Percentiles rank a stretch among this genome's conserved stretches.
Evolutionary conservation across 2,888 invertebrate species (phyloP).

Genomic region (Trichogramma evanescens): DNA sequence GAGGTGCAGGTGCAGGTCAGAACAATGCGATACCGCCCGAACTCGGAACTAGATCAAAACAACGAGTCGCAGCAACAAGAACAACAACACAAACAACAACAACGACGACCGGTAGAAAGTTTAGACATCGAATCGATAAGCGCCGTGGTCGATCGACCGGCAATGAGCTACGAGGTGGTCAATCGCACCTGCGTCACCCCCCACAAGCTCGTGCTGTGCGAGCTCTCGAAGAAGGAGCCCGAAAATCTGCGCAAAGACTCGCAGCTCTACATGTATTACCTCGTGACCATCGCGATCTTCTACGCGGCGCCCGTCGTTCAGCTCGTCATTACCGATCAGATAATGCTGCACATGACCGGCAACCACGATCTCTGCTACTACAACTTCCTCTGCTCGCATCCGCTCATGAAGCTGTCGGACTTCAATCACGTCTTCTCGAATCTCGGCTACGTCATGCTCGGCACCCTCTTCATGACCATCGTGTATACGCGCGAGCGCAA

Average conservation of each 20-base stretch:
- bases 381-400: slow-evolving; percentile 81
- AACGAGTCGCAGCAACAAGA: too few species aligned
- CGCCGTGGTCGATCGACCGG: slow-evolving; percentile 52
- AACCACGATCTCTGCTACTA: slow-evolving; percentile 86
- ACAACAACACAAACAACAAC: neutral
- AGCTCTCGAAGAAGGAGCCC: slow-evolving; percentile 61
- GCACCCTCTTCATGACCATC: slow-evolving; percentile 69
- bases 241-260: slow-evolving; percentile 58
- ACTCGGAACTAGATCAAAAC: too few species aligned
- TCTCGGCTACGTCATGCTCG: slow-evolving; percentile 72
- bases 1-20: slow-evolving; percentile 25
- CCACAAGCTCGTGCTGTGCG: slow-evolving; percentile 44
- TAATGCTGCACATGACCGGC: slow-evolving; percentile 73
- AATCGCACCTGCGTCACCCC: too few species aligned
- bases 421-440: slow-evolving; percentile 86
- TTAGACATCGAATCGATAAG: slow-evolving; percentile 54
- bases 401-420: slow-evolving; percentile 68
- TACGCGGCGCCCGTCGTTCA: slow-evolving; percentile 82
- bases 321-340: slow-evolving; percentile 72
- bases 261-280: slow-evolving; percentile 67
- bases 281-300: slow-evolving; percentile 73
- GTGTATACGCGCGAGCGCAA: slow-evolving; percentile 54
- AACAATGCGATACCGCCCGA: too few species aligned
- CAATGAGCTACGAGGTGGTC: too few species aligned
- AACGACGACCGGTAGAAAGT: neutral